A percentile compares a stretch with the other conserved stretches of the same genome.
These are phyloP conservation scores for Etheostoma spectabile DNA, from an alignment of 2,113 vertebrate genomes.

Conservation along the genomic window DNA sequence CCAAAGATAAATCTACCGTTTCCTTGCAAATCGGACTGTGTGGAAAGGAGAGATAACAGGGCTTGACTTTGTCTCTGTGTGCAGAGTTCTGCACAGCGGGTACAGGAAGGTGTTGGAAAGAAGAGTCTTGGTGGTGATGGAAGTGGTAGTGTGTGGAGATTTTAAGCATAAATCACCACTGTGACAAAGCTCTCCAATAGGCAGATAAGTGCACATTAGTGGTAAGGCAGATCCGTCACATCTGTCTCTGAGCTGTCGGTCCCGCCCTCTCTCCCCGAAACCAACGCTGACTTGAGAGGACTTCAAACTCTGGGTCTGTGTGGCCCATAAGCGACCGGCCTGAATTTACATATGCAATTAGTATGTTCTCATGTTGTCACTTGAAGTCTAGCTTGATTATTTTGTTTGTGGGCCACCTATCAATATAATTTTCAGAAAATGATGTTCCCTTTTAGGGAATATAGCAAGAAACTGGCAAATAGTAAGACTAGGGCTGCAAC, in stretches of 20 bases:
- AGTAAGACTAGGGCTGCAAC: background rate
- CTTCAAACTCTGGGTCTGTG: conserved; percentile 52
- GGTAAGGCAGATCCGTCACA: conserved; percentile 78
- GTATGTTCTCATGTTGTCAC: conserved; percentile 1
- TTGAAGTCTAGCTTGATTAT: conserved; percentile 15
- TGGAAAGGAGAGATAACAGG: conserved; percentile 70
- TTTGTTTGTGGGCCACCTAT: conserved; percentile 22
- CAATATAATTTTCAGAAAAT: conserved; percentile 20
- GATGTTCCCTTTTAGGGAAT: background rate
- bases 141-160: conserved; percentile 64
- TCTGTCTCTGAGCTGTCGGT: conserved; percentile 50
- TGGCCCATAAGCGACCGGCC: conserved; percentile 8
- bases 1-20: conserved; percentile 69
- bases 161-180: conserved; percentile 79
- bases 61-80: conserved; percentile 57
- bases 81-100: conserved; percentile 18
- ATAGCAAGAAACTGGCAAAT: background rate
- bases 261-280: conserved; percentile 38
- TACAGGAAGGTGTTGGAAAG: conserved; percentile 57
- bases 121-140: conserved; percentile 64
- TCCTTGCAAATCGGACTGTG: conserved; percentile 51
- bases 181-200: conserved; percentile 80
- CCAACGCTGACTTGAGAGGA: conserved; percentile 53
- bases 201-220: conserved; percentile 84
- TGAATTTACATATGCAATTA: conserved; percentile 1